A percentile compares a stretch with the other conserved stretches of the same genome.
phyloP scores from a whole-genome alignment of 2,113 vertebrate species.

The Tamias sibiricus region DNA sequence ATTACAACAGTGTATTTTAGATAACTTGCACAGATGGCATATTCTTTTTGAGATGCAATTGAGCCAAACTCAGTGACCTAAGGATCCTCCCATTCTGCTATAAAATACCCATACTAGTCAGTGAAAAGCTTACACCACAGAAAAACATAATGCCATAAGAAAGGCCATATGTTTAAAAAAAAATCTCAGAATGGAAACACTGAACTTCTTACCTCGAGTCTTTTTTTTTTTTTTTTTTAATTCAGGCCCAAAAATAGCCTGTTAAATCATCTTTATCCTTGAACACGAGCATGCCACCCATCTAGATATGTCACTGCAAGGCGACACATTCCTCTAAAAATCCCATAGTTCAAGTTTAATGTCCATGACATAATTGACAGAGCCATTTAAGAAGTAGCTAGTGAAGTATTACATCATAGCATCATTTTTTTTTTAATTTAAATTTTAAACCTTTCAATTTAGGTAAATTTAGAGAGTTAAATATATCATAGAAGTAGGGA shows the following conservation, averaged over 20 bases:
- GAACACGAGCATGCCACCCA: background rate
- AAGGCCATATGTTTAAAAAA: constrained; percentile 40
- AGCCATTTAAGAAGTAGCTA: background rate
- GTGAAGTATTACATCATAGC: background rate
- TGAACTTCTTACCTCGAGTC: background rate
- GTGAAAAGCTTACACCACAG: constrained; percentile 23
- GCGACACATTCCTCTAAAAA: background rate
- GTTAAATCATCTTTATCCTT: background rate
- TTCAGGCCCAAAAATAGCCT: background rate
- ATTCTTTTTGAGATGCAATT: constrained; percentile 25
- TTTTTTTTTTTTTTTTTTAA: no score
- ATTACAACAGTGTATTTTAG: background rate
- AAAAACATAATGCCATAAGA: constrained; percentile 24
- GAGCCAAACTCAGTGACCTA: constrained; percentile 40
- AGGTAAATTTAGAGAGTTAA: background rate
- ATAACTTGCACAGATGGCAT: constrained; percentile 38
- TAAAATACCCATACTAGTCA: background rate
- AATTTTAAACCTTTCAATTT: background rate
- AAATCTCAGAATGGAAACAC: background rate
- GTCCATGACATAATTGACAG: background rate
- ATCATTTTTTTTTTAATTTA: background rate
- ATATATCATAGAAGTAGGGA: background rate
- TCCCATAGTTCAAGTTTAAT: background rate
- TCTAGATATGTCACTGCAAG: background rate
- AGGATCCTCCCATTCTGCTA: background rate